Conservation (phyloP, 2,113 vertebrate species). For the Halichoeres trimaculatus region DNA sequence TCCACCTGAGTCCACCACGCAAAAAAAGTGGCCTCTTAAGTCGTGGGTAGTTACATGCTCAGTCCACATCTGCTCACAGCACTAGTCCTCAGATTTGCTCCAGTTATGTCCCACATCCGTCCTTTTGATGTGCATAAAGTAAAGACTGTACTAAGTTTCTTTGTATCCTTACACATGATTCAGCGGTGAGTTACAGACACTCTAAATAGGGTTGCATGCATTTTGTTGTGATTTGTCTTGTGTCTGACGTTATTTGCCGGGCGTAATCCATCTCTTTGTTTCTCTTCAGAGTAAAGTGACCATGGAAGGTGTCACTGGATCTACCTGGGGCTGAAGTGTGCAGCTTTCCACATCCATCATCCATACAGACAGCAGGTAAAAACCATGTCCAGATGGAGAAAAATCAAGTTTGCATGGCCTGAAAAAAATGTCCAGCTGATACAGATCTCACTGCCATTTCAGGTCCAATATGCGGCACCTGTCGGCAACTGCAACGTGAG, state of each 20-base stretch:
- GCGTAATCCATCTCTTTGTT: constrained; percentile 47
- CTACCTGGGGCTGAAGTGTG: constrained; percentile 4
- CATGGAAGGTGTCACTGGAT: constrained; percentile 22
- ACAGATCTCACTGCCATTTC: not conserved
- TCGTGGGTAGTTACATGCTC: constrained; percentile 65
- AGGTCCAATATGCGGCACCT: constrained; percentile 26
- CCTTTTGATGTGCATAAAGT: constrained; percentile 57
- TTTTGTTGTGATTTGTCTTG: constrained; percentile 5
- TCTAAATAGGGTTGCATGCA: constrained; percentile 71
- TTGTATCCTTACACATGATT: constrained; percentile 39
- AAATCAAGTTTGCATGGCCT: not conserved
- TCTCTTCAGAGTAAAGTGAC: constrained; percentile 67
- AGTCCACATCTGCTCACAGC: constrained; percentile 72
- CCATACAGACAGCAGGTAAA: constrained; percentile 36
- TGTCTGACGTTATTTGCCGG: not conserved
- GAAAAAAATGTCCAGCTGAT: not conserved
- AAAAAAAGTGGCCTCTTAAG: constrained; percentile 57
- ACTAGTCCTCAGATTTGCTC: constrained; percentile 67
- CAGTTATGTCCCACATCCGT: constrained; percentile 59
- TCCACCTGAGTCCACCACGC: constrained; percentile 60
- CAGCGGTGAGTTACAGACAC: constrained; percentile 67
- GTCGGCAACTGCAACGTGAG: constrained; percentile 4
- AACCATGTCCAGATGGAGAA: not conserved
- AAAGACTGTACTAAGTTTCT: constrained; percentile 58
- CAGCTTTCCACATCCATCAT: not conserved